Evolutionary conservation across 1,140 invertebrate species (phyloP).

Genomic region (Solen grandis): DNA sequence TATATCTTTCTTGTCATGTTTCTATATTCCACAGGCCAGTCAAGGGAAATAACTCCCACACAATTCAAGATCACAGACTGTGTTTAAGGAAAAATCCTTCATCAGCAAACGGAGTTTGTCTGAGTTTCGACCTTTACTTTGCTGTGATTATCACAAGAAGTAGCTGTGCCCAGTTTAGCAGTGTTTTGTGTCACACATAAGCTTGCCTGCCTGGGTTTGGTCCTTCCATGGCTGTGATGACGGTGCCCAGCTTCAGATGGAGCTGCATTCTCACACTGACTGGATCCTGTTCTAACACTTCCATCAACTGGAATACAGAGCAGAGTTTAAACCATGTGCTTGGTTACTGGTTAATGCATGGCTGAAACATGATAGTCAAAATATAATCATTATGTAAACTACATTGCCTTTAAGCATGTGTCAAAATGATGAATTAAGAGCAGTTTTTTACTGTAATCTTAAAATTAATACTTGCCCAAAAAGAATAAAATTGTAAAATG

Average conservation of each 20-base stretch:
- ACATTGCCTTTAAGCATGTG: neutral
- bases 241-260: constrained; percentile 69
- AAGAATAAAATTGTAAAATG: too few species aligned
- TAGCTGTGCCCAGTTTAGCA: too few species aligned
- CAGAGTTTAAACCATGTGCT: neutral
- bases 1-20: too few species aligned
- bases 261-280: constrained; percentile 60
- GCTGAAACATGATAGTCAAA: neutral
- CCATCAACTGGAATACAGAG: constrained; percentile 60
- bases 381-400: neutral
- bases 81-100: too few species aligned
- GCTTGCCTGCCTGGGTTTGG: constrained; percentile 65
- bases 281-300: constrained; percentile 55
- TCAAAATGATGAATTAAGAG: neutral
- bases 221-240: constrained; percentile 75
- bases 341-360: neutral
- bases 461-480: too few species aligned
- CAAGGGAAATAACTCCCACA: too few species aligned
- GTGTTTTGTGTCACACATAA: constrained; percentile 65
- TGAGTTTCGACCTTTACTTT: too few species aligned
- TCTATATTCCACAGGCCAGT: too few species aligned
- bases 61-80: too few species aligned
- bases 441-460: too few species aligned
- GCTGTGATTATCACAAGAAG: too few species aligned
- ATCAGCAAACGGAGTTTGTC: too few species aligned